Conservation (phyloP, 2,113 vertebrate genomes). For the Crotophaga sulcirostris region DNA sequence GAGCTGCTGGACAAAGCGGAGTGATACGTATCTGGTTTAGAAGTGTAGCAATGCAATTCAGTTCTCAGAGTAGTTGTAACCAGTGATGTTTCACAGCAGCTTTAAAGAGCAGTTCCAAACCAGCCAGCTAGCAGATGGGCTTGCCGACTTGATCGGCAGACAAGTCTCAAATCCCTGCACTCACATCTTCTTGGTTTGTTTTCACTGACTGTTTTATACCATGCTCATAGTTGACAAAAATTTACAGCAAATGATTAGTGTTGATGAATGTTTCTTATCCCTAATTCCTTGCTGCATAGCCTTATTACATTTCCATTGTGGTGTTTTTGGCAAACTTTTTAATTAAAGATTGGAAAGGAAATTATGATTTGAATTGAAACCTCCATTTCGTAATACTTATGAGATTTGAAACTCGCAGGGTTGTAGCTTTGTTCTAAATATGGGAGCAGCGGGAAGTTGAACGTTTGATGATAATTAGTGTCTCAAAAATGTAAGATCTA, state of each 20-base stretch:
- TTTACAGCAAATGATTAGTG: not conserved
- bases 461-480: not conserved
- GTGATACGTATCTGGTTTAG: rapidly evolving
- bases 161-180: not conserved
- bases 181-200: not conserved
- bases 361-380: not conserved
- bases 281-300: not conserved
- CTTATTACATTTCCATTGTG: not conserved
- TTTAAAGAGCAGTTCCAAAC: not conserved
- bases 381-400: not conserved
- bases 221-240: not conserved
- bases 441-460: not conserved
- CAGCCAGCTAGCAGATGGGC: not conserved
- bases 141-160: not conserved
- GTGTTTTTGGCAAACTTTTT: not conserved
- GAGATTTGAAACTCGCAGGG: not conserved
- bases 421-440: not conserved
- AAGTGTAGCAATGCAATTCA: not conserved
- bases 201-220: not conserved
- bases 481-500: not conserved
- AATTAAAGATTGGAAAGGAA: not conserved
- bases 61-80: not conserved
- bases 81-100: not conserved
- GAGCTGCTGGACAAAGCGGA: rapidly evolving
- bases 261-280: not conserved